Evolutionary conservation across 2,888 invertebrate species (phyloP).

Genomic region (Glyphotaelius pellucidus): DNA sequence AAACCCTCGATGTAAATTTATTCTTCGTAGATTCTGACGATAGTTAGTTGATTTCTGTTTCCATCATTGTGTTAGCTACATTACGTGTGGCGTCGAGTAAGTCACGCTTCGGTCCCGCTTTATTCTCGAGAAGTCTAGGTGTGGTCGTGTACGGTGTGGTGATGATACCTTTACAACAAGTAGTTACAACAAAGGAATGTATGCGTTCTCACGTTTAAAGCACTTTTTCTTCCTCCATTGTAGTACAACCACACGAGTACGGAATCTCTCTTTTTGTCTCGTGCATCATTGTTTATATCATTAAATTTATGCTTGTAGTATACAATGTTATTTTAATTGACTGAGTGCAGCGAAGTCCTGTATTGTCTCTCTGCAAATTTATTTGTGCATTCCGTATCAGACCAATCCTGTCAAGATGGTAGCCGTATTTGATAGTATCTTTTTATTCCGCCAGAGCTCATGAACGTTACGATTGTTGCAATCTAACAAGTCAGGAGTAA

Average conservation of each 20-base stretch:
- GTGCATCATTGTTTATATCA: not conserved
- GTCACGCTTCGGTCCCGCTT: not conserved
- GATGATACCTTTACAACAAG: not conserved
- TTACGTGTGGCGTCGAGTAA: constrained; percentile 2
- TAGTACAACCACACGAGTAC: not conserved
- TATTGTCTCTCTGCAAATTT: too few species aligned
- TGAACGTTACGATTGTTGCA: too few species aligned
- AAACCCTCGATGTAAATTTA: not conserved
- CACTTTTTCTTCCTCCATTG: not conserved
- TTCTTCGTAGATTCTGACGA: not conserved
- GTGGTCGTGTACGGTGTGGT: not conserved
- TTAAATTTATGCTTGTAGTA: too few species aligned
- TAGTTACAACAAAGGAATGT: not conserved
- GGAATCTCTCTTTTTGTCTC: not conserved
- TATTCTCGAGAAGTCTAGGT: not conserved
- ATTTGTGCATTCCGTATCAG: too few species aligned
- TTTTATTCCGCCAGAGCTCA: too few species aligned
- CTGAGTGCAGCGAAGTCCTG: too few species aligned
- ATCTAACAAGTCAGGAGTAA: too few species aligned
- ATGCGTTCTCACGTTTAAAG: not conserved
- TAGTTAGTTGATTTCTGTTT: not conserved
- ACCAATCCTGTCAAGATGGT: too few species aligned
- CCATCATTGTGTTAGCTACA: not conserved
- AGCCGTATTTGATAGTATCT: too few species aligned
- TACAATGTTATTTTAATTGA: too few species aligned